Evolutionary conservation across 2,797 vertebrate genomes (phyloP).

Genomic region (Enteromius unitaeniatus): DNA sequence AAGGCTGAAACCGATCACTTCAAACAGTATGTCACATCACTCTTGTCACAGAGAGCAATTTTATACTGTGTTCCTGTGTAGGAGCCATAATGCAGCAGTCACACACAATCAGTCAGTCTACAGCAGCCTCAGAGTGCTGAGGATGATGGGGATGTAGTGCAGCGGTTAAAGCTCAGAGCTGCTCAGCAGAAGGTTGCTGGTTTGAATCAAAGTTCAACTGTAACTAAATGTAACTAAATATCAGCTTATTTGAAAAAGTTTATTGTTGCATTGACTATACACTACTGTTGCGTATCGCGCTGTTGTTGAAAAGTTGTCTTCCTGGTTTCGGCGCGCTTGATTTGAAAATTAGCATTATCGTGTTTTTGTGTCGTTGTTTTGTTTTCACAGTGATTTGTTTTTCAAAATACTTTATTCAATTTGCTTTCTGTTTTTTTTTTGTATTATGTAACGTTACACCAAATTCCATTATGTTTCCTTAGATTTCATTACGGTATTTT

Average conservation of each 20-base stretch:
- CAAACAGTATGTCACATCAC: slow-evolving; percentile 34
- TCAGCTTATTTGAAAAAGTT: no score
- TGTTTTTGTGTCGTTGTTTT: background rate
- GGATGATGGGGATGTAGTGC: background rate
- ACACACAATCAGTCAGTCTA: background rate
- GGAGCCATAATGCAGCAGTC: background rate
- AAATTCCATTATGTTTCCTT: background rate
- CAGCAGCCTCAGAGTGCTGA: background rate
- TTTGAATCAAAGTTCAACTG: background rate
- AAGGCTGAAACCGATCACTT: slow-evolving; percentile 49
- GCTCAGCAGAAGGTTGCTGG: background rate
- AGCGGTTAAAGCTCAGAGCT: slow-evolving; percentile 15
- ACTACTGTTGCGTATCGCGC: background rate
- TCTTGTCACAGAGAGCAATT: slow-evolving; percentile 11
- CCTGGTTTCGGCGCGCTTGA: background rate
- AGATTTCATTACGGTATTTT: background rate
- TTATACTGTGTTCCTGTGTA: slow-evolving; percentile 3
- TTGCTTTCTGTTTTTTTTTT: background rate
- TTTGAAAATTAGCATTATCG: background rate
- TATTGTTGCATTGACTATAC: background rate
- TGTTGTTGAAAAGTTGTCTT: background rate
- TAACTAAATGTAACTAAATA: no score
- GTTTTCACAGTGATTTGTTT: background rate
- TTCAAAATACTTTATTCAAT: background rate
- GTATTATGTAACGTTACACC: background rate